Evolutionary conservation across 2,797 vertebrate genomes (phyloP).

Genomic region (Myotis vivesi): DNA sequence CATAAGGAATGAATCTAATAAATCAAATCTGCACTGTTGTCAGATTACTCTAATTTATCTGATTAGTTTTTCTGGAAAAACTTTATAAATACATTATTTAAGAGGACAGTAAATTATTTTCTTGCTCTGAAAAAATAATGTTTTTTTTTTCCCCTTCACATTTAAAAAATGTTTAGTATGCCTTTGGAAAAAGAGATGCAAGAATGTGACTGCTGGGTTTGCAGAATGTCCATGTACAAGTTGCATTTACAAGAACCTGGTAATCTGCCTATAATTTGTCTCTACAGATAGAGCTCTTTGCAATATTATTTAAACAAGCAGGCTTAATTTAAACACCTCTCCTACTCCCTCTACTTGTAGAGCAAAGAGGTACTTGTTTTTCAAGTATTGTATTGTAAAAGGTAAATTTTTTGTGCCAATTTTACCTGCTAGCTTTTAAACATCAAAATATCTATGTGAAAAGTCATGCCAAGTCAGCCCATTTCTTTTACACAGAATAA

Average conservation of each 20-base stretch:
- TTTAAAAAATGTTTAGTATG: slow-evolving; percentile 80
- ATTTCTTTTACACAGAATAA: slow-evolving; percentile 75
- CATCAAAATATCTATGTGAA: slow-evolving; percentile 79
- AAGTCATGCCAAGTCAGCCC: slow-evolving; percentile 79
- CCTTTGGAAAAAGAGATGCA: slow-evolving; percentile 80
- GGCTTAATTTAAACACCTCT: slow-evolving; percentile 84
- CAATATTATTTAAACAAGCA: slow-evolving; percentile 86
- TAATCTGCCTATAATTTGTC: slow-evolving; percentile 84
- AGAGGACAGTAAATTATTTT: slow-evolving; percentile 82
- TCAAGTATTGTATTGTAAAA: slow-evolving; percentile 92
- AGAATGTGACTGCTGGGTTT: slow-evolving; percentile 77
- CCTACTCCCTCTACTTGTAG: slow-evolving; percentile 83
- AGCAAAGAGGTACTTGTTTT: slow-evolving; percentile 84
- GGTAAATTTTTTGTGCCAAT: slow-evolving; percentile 86
- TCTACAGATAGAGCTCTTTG: slow-evolving; percentile 86
- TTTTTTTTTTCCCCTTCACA: slow-evolving; percentile 79
- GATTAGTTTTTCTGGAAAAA: slow-evolving; percentile 82
- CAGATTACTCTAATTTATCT: slow-evolving; percentile 82
- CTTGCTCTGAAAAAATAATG: slow-evolving; percentile 85
- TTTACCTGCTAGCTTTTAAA: slow-evolving; percentile 85
- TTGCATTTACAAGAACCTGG: slow-evolving; percentile 85
- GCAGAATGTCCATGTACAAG: slow-evolving; percentile 82
- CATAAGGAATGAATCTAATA: slow-evolving; percentile 53
- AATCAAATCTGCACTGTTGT: slow-evolving; percentile 75
- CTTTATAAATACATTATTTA: slow-evolving; percentile 86